phyloP scores from a whole-genome alignment of 1,140 invertebrate genomes.

The Bombyx mandarina region DNA sequence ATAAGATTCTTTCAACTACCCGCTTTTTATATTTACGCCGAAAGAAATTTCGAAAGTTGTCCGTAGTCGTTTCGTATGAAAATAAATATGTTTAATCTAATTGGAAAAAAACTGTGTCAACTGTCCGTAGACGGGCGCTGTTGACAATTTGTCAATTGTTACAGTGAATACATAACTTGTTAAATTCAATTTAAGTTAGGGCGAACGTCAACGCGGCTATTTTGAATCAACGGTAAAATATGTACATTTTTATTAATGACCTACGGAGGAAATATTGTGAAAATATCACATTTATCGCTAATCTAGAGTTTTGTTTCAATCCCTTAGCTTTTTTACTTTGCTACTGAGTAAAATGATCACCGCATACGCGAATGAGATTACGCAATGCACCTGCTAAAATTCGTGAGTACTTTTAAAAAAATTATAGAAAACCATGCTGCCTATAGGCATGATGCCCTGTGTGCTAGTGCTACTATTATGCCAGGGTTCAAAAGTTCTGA shows the following conservation, averaged over 20 bases:
- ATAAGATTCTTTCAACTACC: slow-evolving; percentile 11
- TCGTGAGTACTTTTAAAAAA: no score
- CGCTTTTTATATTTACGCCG: neutral
- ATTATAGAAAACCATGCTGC: no score
- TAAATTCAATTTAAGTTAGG: slow-evolving; percentile 9
- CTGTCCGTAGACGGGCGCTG: slow-evolving; percentile 7
- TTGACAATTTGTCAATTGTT: slow-evolving; percentile 11
- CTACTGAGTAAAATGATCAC: no score
- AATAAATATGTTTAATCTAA: slow-evolving; percentile 4
- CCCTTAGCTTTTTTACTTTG: no score
- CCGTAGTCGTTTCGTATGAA: slow-evolving; percentile 4
- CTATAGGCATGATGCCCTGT: no score
- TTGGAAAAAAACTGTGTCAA: slow-evolving; percentile 4
- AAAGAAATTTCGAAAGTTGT: slow-evolving; percentile 2
- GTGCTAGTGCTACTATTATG: no score
- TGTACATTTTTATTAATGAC: neutral
- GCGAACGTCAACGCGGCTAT: slow-evolving; percentile 6
- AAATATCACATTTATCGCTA: no score
- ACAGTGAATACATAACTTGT: slow-evolving; percentile 9
- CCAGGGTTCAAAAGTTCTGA: no score
- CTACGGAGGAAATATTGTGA: no score
- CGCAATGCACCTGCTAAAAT: no score
- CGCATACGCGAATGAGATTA: no score
- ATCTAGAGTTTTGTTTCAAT: no score
- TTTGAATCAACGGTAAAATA: slow-evolving; percentile 1